phyloP scores from a whole-genome alignment of 1,140 invertebrate species.

The Ridgeia piscesae region DNA sequence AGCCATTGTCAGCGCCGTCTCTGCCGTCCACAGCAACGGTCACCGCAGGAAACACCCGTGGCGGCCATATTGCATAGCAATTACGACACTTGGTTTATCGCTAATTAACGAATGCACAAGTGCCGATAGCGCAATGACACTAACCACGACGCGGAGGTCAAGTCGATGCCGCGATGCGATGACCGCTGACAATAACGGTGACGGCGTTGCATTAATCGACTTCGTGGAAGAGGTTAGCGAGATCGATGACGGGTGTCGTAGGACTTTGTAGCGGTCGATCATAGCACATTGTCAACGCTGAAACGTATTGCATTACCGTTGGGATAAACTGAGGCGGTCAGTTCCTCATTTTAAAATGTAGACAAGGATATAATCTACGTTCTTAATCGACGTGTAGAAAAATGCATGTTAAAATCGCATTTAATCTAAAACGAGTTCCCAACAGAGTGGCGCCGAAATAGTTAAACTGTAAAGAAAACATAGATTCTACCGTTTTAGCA shows the following conservation, averaged over 20 bases:
- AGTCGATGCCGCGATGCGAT: not conserved
- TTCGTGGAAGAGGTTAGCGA: not conserved
- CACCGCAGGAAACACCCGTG: not conserved
- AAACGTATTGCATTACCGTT: not conserved
- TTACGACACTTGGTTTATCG: not conserved
- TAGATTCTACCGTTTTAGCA: no score
- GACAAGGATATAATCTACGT: no score
- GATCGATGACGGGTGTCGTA: not conserved
- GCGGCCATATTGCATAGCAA: not conserved
- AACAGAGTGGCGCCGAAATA: no score
- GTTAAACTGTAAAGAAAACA: no score
- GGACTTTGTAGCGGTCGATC: not conserved
- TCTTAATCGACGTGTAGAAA: no score
- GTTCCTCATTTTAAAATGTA: no score
- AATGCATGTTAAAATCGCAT: no score
- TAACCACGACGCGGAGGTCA: not conserved
- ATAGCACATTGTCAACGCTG: not conserved
- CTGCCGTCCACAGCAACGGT: not conserved
- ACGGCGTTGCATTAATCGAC: not conserved
- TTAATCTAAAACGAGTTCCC: no score
- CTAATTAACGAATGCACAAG: not conserved
- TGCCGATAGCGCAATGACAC: not conserved
- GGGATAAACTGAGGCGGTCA: no score
- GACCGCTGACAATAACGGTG: not conserved
- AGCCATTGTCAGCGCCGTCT: not conserved